Conservation (phyloP, 2,113 vertebrate genomes). For the Echinops telfairi region DNA sequence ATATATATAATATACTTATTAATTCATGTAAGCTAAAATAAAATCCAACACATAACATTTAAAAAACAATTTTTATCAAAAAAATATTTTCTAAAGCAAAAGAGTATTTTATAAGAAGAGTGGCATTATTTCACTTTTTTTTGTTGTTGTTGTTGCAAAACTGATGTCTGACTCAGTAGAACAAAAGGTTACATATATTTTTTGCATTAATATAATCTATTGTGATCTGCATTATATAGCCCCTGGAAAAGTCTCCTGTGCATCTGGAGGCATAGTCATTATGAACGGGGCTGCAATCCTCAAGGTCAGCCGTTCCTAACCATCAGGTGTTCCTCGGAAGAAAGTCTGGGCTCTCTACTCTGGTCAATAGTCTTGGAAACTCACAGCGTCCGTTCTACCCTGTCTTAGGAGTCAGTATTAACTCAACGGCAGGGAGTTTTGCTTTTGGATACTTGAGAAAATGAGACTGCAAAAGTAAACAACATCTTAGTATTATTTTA, state of each 20-base stretch:
- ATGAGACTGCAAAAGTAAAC: no score
- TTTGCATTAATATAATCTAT: conserved; percentile 43
- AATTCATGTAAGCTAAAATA: conserved; percentile 1
- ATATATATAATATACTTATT: neutral
- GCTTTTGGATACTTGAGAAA: no score
- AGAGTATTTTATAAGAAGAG: conserved; percentile 25
- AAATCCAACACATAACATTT: neutral
- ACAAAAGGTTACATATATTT: neutral
- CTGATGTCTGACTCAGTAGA: neutral
- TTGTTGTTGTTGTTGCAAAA: neutral
- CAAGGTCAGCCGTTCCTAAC: no score
- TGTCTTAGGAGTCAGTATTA: no score
- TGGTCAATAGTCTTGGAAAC: no score
- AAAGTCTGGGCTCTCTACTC: no score
- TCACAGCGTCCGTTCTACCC: no score
- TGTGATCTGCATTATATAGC: neutral
- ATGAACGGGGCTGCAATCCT: no score
- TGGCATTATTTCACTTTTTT: neutral
- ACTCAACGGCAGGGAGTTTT: no score
- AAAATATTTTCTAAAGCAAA: conserved; percentile 39
- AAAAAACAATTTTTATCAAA: conserved; percentile 33
- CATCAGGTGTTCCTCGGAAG: no score
- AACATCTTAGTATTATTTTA: neutral
- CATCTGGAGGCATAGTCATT: neutral
- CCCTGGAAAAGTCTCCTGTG: neutral